phyloP scores from a whole-genome alignment of 2,888 invertebrate genomes.

The Melanchra persicariae region DNA sequence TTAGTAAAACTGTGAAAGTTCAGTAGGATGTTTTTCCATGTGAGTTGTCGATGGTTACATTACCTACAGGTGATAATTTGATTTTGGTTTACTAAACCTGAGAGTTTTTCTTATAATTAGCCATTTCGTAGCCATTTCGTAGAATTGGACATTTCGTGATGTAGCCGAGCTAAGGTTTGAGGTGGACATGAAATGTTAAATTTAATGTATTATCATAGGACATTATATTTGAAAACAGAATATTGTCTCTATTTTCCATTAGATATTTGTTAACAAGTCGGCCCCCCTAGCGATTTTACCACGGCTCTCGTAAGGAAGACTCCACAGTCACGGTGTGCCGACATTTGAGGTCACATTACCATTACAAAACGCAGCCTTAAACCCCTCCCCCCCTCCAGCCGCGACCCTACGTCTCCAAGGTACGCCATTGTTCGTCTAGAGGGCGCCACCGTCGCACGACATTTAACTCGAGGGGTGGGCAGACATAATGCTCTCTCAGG shows the following conservation, averaged over 20 bases:
- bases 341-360: conserved; percentile 34
- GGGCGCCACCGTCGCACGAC: conserved; percentile 12
- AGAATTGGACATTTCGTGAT: no score
- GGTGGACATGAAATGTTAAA: no score
- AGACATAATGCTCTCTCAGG: neutral
- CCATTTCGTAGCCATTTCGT: no score
- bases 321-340: conserved; percentile 3
- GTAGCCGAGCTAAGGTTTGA: no score
- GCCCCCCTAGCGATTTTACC: neutral
- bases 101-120: no score
- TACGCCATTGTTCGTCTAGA: conserved; percentile 25
- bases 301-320: neutral
- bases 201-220: no score
- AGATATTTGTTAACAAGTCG: neutral
- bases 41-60: no score
- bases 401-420: neutral
- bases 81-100: no score
- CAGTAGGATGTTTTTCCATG: neutral
- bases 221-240: no score
- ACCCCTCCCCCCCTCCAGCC: no score
- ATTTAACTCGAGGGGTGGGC: conserved; percentile 1
- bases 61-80: no score
- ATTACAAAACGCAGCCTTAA: conserved; percentile 24
- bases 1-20: neutral
- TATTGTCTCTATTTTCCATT: neutral